A percentile compares a stretch with the other conserved stretches of the same genome.
phyloP scores from a whole-genome alignment of 1,140 invertebrate species.

The Hermetia illucens region DNA sequence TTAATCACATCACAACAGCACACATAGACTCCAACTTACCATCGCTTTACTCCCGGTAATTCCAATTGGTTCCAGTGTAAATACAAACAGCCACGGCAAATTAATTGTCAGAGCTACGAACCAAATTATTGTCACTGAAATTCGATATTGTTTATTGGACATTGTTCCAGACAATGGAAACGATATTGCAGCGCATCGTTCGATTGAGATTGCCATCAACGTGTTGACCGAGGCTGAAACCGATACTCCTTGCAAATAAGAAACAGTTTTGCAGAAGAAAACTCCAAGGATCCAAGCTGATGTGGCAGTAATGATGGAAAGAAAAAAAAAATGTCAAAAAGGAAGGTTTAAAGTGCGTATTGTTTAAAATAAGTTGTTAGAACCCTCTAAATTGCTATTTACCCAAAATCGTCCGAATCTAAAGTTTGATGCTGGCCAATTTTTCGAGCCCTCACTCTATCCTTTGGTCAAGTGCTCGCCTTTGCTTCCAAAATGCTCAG shows the following conservation, averaged over 20 bases:
- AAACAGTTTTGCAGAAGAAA: slow-evolving; percentile 43
- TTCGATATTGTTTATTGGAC: slow-evolving; percentile 23
- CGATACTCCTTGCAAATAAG: slow-evolving; percentile 47
- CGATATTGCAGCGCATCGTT: slow-evolving; percentile 43
- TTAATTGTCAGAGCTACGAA: slow-evolving; percentile 33
- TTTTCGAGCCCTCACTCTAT: no score
- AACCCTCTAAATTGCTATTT: no score
- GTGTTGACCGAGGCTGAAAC: slow-evolving; percentile 49
- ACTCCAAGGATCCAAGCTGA: slow-evolving; percentile 47
- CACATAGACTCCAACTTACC: slow-evolving; percentile 10
- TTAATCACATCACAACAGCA: background rate
- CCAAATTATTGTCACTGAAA: background rate
- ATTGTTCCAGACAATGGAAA: slow-evolving; percentile 39
- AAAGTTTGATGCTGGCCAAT: no score
- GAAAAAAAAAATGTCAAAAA: slow-evolving; percentile 1
- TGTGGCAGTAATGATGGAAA: no score
- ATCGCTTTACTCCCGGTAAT: slow-evolving; percentile 19
- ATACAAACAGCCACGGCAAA: slow-evolving; percentile 44
- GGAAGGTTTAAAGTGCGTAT: no score
- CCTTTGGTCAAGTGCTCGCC: no score
- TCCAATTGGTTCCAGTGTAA: slow-evolving; percentile 25
- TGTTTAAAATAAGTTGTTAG: no score
- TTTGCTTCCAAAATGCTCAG: no score
- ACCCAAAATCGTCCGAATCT: no score
- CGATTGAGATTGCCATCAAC: slow-evolving; percentile 44